Conservation (phyloP, 2,113 vertebrate genomes). For the Laterallus jamaicensis region DNA sequence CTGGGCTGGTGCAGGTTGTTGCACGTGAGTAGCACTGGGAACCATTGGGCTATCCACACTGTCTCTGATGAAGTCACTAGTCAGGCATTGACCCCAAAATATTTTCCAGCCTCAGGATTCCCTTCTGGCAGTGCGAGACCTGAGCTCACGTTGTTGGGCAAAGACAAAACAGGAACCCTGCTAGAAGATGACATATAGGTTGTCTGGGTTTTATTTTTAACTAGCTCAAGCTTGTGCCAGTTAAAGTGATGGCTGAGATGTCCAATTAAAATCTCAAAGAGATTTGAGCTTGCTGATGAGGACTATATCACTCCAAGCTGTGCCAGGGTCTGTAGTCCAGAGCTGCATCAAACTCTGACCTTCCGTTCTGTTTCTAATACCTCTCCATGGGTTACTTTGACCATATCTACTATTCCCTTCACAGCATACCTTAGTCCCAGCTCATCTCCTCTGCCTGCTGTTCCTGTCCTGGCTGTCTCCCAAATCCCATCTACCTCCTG, state of each 20-base stretch:
- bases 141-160: not conserved
- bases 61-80: not conserved
- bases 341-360: not conserved
- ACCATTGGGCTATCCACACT: not conserved
- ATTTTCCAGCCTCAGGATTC: not conserved
- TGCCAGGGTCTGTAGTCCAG: not conserved
- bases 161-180: not conserved
- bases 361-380: not conserved
- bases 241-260: not conserved
- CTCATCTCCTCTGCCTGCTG: not conserved
- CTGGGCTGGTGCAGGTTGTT: not conserved
- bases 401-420: not conserved
- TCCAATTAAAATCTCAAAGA: not conserved
- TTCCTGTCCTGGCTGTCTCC: not conserved
- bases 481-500: not conserved
- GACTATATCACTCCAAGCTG: not conserved
- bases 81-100: not conserved
- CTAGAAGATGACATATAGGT: not conserved
- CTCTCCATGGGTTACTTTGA: not conserved
- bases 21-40: not conserved
- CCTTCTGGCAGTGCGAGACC: not conserved
- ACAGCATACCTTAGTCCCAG: not conserved
- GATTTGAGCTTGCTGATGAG: not conserved
- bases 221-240: not conserved
- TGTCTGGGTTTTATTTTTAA: conserved; percentile 5